A percentile compares a stretch with the other conserved stretches of the same genome.
Evolutionary conservation across 1,140 invertebrate species (phyloP).

Genomic region (Drosophila suzukii): DNA sequence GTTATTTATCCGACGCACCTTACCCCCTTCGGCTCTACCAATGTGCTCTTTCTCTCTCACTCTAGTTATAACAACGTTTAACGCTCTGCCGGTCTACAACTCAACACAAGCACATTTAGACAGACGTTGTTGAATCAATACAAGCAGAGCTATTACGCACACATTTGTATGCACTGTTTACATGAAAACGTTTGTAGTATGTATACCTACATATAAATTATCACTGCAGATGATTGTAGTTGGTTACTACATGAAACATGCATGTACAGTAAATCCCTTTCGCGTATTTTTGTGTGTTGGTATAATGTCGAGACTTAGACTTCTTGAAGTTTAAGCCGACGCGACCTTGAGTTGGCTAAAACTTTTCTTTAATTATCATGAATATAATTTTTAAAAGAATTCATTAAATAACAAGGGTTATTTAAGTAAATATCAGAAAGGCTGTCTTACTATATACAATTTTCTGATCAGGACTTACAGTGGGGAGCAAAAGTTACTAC

Average conservation of each 20-base stretch:
- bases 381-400: neutral
- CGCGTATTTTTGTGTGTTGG: too few relatives aligned
- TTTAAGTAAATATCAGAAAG: too few relatives aligned
- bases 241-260: too few relatives aligned
- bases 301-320: too few relatives aligned
- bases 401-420: too few relatives aligned
- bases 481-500: too few relatives aligned
- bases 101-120: slow-evolving; percentile 17
- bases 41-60: neutral
- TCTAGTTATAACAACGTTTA: slow-evolving; percentile 2
- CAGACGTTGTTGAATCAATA: slow-evolving; percentile 29
- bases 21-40: neutral
- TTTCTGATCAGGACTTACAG: too few relatives aligned
- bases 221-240: too few relatives aligned
- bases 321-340: too few relatives aligned
- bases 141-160: slow-evolving; percentile 7
- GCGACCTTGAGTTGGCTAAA: too few relatives aligned
- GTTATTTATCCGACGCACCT: slow-evolving; percentile 57
- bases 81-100: slow-evolving; percentile 3
- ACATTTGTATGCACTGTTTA: slow-evolving; percentile 4
- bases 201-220: neutral
- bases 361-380: neutral
- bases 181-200: slow-evolving; percentile 1
- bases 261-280: too few relatives aligned
- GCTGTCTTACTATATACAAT: too few relatives aligned